Evolutionary conservation across 2,797 vertebrate species (phyloP).

Genomic region (Oreonectes daqikongensis): DNA sequence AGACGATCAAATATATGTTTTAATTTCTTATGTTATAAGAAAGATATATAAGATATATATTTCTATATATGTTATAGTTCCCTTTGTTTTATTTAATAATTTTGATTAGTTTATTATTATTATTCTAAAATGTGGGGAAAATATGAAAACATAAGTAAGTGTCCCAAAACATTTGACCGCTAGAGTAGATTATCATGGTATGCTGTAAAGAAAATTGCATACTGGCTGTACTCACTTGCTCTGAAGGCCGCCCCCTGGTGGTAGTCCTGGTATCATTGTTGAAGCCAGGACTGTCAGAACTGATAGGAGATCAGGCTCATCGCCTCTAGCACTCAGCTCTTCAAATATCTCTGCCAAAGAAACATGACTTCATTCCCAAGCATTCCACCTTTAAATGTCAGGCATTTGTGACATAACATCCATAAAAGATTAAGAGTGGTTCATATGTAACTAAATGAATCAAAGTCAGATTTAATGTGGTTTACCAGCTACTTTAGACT

Average conservation of each 20-base stretch:
- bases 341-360: slow-evolving; percentile 74
- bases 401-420: background rate
- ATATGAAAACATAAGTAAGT: no score
- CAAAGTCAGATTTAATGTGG: background rate
- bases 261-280: slow-evolving; percentile 77
- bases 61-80: no score
- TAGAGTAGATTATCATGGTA: no score
- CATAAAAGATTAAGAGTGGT: background rate
- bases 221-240: slow-evolving; percentile 83
- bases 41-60: no score
- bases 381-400: background rate
- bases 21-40: no score
- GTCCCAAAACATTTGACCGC: no score
- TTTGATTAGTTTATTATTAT: no score
- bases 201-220: no score
- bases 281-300: slow-evolving; percentile 80
- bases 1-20: no score
- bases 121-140: no score
- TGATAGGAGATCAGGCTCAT: slow-evolving; percentile 77
- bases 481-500: slow-evolving; percentile 81
- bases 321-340: slow-evolving; percentile 71
- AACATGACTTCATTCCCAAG: background rate
- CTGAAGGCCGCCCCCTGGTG: slow-evolving; percentile 83
- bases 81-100: no score
- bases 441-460: background rate